Percentiles rank a stretch among this genome's conserved stretches.
These are phyloP conservation scores for Zaprionus gabonicus DNA, from an alignment of 1,140 invertebrate species.

Conservation along the genomic window DNA sequence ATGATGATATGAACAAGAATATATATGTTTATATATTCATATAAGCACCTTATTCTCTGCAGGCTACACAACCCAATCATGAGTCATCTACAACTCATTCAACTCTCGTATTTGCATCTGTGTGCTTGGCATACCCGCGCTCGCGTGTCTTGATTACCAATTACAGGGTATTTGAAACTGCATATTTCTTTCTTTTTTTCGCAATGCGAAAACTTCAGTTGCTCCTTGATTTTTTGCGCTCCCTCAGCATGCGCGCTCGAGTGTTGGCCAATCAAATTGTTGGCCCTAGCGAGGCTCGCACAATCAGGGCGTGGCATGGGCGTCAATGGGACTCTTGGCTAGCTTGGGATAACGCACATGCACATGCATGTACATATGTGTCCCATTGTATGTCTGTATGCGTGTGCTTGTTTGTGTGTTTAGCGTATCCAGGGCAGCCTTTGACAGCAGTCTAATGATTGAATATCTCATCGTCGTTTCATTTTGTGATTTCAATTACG, in stretches of 20 bases:
- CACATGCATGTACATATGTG: constrained; percentile 5
- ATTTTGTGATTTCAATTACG: neutral
- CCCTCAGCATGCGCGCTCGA: constrained; percentile 4
- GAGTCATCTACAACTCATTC: neutral
- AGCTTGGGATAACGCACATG: constrained; percentile 24
- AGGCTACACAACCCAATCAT: neutral
- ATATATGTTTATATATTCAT: neutral
- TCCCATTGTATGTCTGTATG: neutral
- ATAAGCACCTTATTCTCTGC: neutral
- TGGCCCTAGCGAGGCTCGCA: constrained; percentile 32
- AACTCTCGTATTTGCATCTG: no score
- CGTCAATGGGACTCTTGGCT: constrained; percentile 9
- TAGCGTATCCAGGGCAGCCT: constrained; percentile 8
- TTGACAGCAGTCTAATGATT: constrained; percentile 37
- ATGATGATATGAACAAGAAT: neutral
- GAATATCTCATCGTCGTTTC: constrained; percentile 3
- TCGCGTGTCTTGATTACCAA: neutral
- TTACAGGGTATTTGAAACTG: constrained; percentile 30
- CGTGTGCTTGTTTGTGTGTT: neutral
- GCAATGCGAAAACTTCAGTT: constrained; percentile 34
- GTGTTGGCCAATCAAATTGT: constrained; percentile 59
- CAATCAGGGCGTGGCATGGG: constrained; percentile 66
- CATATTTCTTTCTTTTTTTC: constrained; percentile 28
- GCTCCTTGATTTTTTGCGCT: constrained; percentile 35
- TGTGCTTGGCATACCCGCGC: constrained; percentile 1